These are phyloP conservation scores for Onychomys arenicola DNA, from an alignment of 2,797 vertebrate genomes.

Conservation along the genomic window DNA sequence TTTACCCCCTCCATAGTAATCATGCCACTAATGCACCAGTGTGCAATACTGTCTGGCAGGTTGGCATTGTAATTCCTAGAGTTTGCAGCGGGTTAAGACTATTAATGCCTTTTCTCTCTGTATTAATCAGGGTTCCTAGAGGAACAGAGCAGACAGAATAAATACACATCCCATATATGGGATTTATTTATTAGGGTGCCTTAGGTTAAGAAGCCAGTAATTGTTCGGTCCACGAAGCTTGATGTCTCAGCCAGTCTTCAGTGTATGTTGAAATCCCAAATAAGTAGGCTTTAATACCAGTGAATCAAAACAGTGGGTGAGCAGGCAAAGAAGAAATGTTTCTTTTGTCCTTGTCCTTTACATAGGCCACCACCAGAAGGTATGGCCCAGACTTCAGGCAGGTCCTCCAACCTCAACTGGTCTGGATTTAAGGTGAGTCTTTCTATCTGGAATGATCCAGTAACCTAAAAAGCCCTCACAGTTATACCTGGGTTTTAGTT, in stretches of 20 bases:
- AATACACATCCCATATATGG: background rate
- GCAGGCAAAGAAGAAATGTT: background rate
- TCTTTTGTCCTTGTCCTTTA: background rate
- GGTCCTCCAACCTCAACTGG: background rate
- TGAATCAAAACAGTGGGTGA: background rate
- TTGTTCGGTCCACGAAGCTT: background rate
- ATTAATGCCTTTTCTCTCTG: background rate
- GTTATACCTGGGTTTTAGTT: background rate
- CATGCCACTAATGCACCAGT: background rate
- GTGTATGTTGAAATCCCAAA: background rate
- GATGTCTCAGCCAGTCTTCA: background rate
- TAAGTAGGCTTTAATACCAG: background rate
- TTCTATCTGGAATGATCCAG: background rate
- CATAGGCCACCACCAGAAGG: background rate
- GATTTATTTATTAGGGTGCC: background rate
- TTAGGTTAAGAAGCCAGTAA: background rate
- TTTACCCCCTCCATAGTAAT: background rate
- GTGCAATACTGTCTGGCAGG: background rate
- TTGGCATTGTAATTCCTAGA: background rate
- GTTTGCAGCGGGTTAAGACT: background rate
- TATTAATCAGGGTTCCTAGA: background rate
- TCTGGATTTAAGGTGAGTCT: background rate
- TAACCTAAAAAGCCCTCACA: background rate
- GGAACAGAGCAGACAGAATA: background rate
- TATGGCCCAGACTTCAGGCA: background rate